Evolutionary conservation across 2,888 invertebrate genomes (phyloP), one percentile per base, ranked within the genome.

Genomic region (Acleris emargana): DNA sequence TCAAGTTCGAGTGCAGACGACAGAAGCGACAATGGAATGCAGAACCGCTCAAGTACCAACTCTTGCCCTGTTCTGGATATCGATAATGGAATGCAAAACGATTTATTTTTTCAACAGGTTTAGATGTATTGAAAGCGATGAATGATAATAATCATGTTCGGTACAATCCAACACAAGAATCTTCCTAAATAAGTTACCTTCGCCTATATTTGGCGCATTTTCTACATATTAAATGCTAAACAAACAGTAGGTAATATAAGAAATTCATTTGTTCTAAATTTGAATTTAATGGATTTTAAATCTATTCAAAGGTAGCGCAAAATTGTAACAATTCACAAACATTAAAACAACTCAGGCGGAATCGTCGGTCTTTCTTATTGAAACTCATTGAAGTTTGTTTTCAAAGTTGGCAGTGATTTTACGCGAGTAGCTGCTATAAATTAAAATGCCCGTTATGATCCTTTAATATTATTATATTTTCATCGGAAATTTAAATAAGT

Each of bases 371-470:
- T 54, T 58, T 32, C 62, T 53, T 53, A 53, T 55, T 45, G 51
- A 66, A 52, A 49, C 51, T 66, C 51, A 42, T 51, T 58, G 62
- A 64, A 68, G 66, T 68, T 66, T 66, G 68, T 66, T 68, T 62
- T 55, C 57, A 52, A 62, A 68, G 62, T 55, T 57, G 47, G 20
- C 62, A 52, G 51, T 32, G 62, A 66, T 62, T 64, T 62, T 45
- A 28, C 58, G 50, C 57, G 55, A 38, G 22, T 60, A 47, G 58
- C 49, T 53, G 47, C 38, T 28, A 50, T 55, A 55, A 55, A 60
- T 66, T 62, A 42, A 66, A 62, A 57, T 57, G 52, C 45, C 42
- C 47, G 55, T 55, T 60, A 25, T 18, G 51, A 55, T 51, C 49
- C 42, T 25, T 49, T 54, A 49, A 61, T 38, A 45, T n/a, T n/a